These are phyloP conservation scores for Teleogryllus occipitalis DNA, from an alignment of 1,140 invertebrate species.

Conservation along the genomic window DNA sequence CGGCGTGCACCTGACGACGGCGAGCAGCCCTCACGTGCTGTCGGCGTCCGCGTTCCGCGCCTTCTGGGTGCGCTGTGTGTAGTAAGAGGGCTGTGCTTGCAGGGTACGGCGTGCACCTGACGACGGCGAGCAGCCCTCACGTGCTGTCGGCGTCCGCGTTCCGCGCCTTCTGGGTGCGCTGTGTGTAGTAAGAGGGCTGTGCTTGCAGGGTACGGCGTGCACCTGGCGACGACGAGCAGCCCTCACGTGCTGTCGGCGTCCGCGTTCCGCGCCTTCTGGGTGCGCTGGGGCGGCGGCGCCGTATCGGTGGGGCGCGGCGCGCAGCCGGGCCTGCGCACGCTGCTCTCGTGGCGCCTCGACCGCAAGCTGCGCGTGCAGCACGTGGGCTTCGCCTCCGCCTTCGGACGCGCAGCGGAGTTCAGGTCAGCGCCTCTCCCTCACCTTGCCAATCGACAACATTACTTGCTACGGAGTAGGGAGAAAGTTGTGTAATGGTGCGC, in stretches of 20 bases:
- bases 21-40: constrained; percentile 42
- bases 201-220: constrained; percentile 46
- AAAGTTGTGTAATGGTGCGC: too few relatives aligned
- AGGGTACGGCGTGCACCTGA: constrained; percentile 51
- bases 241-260: constrained; percentile 40
- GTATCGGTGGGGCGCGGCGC: constrained; percentile 47
- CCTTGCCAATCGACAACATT: too few relatives aligned
- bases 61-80: constrained; percentile 50
- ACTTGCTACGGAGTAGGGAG: too few relatives aligned
- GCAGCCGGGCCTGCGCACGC: constrained; percentile 38
- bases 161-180: constrained; percentile 52
- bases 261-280: constrained; percentile 49
- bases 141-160: constrained; percentile 40
- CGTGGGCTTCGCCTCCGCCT: constrained; percentile 50
- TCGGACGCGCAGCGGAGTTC: constrained; percentile 52
- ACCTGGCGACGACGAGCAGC: constrained; percentile 43
- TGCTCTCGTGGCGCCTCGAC: constrained; percentile 47
- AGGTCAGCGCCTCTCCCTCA: constrained; percentile 36
- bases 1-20: constrained; percentile 46
- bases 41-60: constrained; percentile 41
- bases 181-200: constrained; percentile 26
- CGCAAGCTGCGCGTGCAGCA: constrained; percentile 46
- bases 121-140: constrained; percentile 43
- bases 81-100: constrained; percentile 18
- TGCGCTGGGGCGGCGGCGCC: constrained; percentile 48